Evolutionary conservation across 2,888 invertebrate species (phyloP).

Genomic region (Harpalus rubripes): DNA sequence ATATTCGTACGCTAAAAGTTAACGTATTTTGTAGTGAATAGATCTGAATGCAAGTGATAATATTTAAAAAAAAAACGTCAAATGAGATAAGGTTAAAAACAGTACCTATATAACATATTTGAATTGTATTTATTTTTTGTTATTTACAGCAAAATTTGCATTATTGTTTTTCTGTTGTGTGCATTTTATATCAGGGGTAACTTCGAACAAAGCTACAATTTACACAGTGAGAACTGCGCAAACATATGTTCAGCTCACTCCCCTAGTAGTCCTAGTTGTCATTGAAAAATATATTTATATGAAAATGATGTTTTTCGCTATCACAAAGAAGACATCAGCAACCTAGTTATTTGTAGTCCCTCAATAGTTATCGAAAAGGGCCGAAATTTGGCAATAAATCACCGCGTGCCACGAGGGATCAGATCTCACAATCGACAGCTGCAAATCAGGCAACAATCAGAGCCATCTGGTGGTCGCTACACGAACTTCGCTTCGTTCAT

Average conservation of each 20-base stretch:
- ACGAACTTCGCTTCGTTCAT: conserved; percentile 68
- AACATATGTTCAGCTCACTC: conserved; percentile 4
- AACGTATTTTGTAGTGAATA: no score
- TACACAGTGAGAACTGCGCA: no score
- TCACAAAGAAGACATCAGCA: conserved; percentile 46
- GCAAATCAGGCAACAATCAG: conserved; percentile 55
- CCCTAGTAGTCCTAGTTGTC: not conserved
- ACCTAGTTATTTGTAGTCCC: conserved; percentile 15
- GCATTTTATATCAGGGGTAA: no score
- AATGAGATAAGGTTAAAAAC: no score
- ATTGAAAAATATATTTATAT: conserved; percentile 45
- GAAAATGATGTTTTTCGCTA: conserved; percentile 26
- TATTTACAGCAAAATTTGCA: no score
- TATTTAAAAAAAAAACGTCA: no score
- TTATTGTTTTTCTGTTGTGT: no score
- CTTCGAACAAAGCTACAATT: no score
- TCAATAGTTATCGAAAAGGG: conserved; percentile 35
- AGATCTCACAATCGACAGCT: conserved; percentile 55
- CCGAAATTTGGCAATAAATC: conserved; percentile 34
- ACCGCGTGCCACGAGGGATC: conserved; percentile 9
- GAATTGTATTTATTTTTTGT: no score
- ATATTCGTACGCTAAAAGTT: no score
- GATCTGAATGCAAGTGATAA: no score
- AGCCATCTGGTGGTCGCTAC: conserved; percentile 46
- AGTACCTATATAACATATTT: no score